Evolutionary conservation across 2,113 vertebrate species (phyloP), one percentile per base, ranked within the genome.

Genomic region (Planiliza haematocheilus): DNA sequence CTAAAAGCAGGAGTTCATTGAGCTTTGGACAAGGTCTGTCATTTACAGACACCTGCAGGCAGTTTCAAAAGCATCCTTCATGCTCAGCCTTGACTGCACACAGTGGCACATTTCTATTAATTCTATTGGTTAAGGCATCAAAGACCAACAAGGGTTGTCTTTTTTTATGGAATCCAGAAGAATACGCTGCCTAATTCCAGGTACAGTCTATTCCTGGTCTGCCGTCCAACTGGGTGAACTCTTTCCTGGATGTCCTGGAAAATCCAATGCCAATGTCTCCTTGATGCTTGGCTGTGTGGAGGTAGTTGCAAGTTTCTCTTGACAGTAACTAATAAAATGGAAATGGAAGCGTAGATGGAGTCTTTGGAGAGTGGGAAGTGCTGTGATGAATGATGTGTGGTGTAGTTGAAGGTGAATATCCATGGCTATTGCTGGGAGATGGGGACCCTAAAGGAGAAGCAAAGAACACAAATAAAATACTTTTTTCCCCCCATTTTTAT

Each of bases 391-490:
- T 56, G 39, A 65, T 76, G 18, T 78, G 79, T 8, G 85, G 82
- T 20, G 76, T 86, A 10, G 85, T 64, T 8, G 21, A 69, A 21
- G 92, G 92, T 30, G 92, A 93, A 70, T 72, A 86, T 60, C 81
- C 90, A 34, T n/a, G n/a, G n/a, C n/a, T n/a, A n/a, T 85, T 88
- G 70, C 38, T 85, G 43, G 91, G 82, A 77, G 93, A 94, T 64
- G 88, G 64, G 7, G 89, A 91, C 21, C 90, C 94, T 95, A 52
- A 36, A 74, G 12, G 2, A 63, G 14, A 84, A 38, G 11, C 8
- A 79, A 11, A 61, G 14, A 16, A 36, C 5, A 52, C 13, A 67
- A 57, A 50, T 63, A 0, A 70, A 39, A 41, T 18, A 18, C 9
- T 43, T n/a, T 24, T 2, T 30, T 30, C 5, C 24, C 24, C 24